A percentile compares a stretch with the other conserved stretches of the same genome.
phyloP scores from a whole-genome alignment of 2,113 vertebrate species.

The Seriola aureovittata region DNA sequence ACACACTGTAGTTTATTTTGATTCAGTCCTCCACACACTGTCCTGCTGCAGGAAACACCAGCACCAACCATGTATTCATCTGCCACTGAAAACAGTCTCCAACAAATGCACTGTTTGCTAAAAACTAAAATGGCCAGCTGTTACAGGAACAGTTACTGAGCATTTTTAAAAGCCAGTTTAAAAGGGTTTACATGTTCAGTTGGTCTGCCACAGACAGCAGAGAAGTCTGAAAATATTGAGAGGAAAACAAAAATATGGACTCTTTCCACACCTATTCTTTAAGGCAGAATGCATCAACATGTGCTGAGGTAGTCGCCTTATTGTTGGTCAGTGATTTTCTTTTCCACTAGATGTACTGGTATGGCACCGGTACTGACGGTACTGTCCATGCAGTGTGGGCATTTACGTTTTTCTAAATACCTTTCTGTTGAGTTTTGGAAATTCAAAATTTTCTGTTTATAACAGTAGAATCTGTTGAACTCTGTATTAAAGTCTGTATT shows the following conservation, averaged over 20 bases:
- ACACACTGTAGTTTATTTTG: too few species aligned
- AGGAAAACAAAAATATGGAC: neutral
- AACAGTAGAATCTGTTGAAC: neutral
- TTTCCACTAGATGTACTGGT: neutral
- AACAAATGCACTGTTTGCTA: too few species aligned
- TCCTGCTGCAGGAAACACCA: too few species aligned
- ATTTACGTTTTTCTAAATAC: neutral
- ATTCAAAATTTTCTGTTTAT: neutral
- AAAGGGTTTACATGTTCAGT: too few species aligned
- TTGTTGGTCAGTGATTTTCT: too few species aligned
- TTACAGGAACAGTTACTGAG: too few species aligned
- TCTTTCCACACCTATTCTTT: neutral
- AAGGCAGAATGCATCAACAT: neutral
- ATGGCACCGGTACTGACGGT: neutral
- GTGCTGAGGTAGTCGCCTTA: neutral
- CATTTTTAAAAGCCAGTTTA: too few species aligned
- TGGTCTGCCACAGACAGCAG: neutral
- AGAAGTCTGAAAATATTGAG: neutral
- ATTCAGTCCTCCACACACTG: too few species aligned
- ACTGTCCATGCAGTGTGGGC: neutral
- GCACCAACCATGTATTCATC: too few species aligned
- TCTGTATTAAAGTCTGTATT: neutral
- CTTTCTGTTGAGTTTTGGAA: neutral
- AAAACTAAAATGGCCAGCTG: too few species aligned
- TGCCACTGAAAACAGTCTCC: too few species aligned